phyloP scores from a whole-genome alignment of 2,797 vertebrate species.

The Syngnathus acus region DNA sequence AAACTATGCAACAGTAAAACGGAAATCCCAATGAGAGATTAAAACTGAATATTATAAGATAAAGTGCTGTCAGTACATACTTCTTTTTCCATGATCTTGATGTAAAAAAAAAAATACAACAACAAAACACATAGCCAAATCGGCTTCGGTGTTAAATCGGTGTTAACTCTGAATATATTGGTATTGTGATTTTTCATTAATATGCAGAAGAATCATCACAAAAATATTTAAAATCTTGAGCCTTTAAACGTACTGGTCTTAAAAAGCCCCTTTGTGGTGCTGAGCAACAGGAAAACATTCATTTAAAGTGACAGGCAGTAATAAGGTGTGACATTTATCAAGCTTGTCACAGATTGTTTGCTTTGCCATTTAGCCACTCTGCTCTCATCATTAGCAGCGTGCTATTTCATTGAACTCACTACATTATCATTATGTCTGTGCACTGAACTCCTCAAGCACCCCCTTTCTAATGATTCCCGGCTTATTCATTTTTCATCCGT shows the following conservation, averaged over 20 bases:
- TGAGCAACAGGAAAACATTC: constrained; percentile 20
- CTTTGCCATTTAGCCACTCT: constrained; percentile 26
- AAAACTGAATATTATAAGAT: no score
- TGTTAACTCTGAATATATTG: no score
- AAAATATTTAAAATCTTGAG: constrained; percentile 11
- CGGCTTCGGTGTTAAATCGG: no score
- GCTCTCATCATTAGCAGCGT: constrained; percentile 22
- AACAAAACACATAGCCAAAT: no score
- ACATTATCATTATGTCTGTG: constrained; percentile 51
- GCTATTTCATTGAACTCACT: constrained; percentile 40
- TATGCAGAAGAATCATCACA: not conserved
- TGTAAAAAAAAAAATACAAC: no score
- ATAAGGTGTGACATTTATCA: constrained; percentile 27
- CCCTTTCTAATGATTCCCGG: constrained; percentile 32
- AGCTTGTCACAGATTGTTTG: constrained; percentile 31
- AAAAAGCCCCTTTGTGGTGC: constrained; percentile 1
- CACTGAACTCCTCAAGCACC: constrained; percentile 54
- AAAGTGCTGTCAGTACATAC: no score
- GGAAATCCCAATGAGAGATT: no score
- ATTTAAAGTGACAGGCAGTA: constrained; percentile 32
- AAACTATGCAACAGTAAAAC: not conserved
- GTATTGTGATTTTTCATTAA: not conserved
- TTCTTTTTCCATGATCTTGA: no score
- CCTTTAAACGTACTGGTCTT: constrained; percentile 20
- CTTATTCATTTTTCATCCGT: constrained; percentile 56